These are phyloP conservation scores for Drosophila pallidifrons DNA, from an alignment of 1,140 invertebrate genomes.

Conservation along the genomic window DNA sequence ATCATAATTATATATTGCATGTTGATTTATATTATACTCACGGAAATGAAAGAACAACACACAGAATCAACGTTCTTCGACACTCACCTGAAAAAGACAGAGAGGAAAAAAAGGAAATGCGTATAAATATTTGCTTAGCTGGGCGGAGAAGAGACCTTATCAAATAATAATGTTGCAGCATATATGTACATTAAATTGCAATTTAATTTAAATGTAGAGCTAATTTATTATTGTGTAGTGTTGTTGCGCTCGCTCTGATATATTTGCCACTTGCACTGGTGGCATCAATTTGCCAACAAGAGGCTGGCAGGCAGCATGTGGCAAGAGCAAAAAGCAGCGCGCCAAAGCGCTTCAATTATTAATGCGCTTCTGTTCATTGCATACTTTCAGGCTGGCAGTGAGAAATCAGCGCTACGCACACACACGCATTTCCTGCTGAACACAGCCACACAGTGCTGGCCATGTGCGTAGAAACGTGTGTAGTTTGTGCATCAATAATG, in stretches of 20 bases:
- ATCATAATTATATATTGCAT: conserved; percentile 66
- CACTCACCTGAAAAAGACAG: conserved; percentile 63
- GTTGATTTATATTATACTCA: conserved; percentile 76
- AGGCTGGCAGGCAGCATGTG: background rate
- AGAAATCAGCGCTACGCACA: conserved; percentile 67
- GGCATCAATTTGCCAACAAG: conserved; percentile 54
- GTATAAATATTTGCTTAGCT: conserved; percentile 17
- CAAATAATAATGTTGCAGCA: conserved; percentile 36
- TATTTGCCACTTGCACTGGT: conserved; percentile 57
- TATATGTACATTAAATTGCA: conserved; percentile 67
- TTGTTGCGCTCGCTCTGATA: conserved; percentile 32
- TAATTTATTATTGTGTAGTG: conserved; percentile 42
- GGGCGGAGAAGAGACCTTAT: background rate
- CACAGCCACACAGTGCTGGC: conserved; percentile 19
- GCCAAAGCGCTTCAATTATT: conserved; percentile 74
- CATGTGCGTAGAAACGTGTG: conserved; percentile 13
- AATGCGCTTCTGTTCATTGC: conserved; percentile 78
- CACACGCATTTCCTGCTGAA: conserved; percentile 22
- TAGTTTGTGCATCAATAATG: background rate
- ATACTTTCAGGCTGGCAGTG: conserved; percentile 74
- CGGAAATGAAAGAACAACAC: conserved; percentile 19
- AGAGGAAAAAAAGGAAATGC: conserved; percentile 15
- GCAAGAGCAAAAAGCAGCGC: conserved; percentile 6
- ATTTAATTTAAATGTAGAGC: conserved; percentile 66
- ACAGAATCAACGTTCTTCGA: conserved; percentile 1